Evolutionary conservation across 2,113 vertebrate genomes (phyloP).

Genomic region (human): DNA sequence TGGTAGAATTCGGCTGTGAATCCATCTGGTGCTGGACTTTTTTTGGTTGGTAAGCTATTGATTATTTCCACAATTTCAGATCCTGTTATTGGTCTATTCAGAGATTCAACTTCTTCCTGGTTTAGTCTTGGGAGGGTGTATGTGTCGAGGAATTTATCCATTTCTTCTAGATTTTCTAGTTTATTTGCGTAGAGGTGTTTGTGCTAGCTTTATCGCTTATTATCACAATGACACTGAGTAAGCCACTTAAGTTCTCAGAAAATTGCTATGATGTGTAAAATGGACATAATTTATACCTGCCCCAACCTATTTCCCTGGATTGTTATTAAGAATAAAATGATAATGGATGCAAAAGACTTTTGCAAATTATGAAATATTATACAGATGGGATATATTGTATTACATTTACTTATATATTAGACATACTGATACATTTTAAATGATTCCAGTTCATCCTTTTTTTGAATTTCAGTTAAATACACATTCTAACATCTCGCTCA

Average conservation of each 20-base stretch:
- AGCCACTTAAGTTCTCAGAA: neutral
- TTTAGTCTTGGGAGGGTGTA: too few relatives aligned
- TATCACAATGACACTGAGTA: neutral
- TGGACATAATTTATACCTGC: neutral
- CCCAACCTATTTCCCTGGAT: neutral
- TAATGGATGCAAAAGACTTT: neutral
- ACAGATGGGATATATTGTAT: neutral
- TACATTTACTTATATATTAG: neutral
- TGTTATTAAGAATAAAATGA: neutral
- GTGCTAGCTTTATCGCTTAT: neutral
- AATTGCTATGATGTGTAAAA: neutral
- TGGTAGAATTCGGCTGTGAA: too few relatives aligned
- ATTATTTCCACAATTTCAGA: too few relatives aligned
- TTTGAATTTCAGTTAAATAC: neutral
- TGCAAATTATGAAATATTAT: neutral
- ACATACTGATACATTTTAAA: neutral
- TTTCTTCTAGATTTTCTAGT: too few relatives aligned
- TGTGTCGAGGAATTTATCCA: too few relatives aligned
- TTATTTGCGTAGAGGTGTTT: too few relatives aligned
- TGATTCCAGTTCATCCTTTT: constrained; percentile 1
- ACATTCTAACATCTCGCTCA: neutral
- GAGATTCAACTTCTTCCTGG: too few relatives aligned
- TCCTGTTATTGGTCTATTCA: too few relatives aligned
- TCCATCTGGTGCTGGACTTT: too few relatives aligned
- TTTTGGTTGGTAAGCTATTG: too few relatives aligned